Evolutionary conservation across 2,888 invertebrate species (phyloP).

Genomic region (Priocnemis perturbator): DNA sequence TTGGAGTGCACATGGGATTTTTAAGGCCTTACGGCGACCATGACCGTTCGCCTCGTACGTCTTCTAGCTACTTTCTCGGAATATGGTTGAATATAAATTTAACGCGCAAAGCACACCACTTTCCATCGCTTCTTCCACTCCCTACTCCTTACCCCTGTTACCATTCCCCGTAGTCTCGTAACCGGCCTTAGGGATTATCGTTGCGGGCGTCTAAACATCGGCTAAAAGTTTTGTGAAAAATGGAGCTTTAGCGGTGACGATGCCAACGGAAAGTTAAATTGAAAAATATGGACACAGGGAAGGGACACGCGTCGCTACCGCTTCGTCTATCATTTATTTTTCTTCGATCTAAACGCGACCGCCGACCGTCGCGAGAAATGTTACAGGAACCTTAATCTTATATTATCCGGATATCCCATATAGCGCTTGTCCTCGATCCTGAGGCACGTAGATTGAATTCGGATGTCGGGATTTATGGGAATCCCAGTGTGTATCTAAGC

Average conservation of each 20-base stretch:
- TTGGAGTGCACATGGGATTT: neutral
- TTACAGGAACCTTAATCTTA: no score
- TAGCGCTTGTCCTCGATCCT: no score
- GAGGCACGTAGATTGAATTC: no score
- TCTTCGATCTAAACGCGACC: no score
- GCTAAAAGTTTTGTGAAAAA: conserved; percentile 35
- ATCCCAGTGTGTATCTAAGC: no score
- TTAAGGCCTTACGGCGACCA: conserved; percentile 18
- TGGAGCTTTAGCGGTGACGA: conserved; percentile 2
- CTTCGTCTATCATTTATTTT: no score
- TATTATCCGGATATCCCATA: no score
- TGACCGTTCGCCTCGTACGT: conserved; percentile 13
- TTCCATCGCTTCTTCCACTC: conserved; percentile 7
- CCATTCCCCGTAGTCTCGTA: conserved; percentile 17
- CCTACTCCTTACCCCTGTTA: conserved; percentile 2
- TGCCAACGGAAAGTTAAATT: conserved; percentile 18
- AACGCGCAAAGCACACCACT: conserved; percentile 3
- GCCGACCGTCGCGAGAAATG: no score
- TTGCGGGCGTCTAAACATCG: conserved; percentile 26
- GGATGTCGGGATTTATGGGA: no score
- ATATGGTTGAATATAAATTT: conserved; percentile 31
- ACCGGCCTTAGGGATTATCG: conserved; percentile 15
- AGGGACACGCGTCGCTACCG: no score
- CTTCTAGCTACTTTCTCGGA: conserved; percentile 11
- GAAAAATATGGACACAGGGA: conserved; percentile 23